Evolutionary conservation across 2,113 vertebrate species (phyloP), one percentile per base, ranked within the genome.

Genomic region (Microtus montanus): DNA sequence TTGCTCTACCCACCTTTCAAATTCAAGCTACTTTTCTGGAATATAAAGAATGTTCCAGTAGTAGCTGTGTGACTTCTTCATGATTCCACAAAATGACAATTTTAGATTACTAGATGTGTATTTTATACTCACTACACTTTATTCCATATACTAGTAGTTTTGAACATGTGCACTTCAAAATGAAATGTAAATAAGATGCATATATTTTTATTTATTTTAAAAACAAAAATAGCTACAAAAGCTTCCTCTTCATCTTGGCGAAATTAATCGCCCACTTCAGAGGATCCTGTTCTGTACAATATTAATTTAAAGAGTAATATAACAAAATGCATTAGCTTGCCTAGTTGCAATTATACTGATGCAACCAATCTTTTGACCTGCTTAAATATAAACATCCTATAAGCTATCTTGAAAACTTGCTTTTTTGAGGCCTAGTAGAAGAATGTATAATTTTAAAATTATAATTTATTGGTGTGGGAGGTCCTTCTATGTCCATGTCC

Each of bases 1-100:
- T 4, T 96, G 83, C 66, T 90, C 93, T 66, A 91, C 70, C 95
- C 92, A 92, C 54, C 79, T 8, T 91, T 95, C 93, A 96, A 58
- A 95, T 12, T 91, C 80, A 93, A 90, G 86, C 44, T 74, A 87
- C 63, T 87, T 91, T 20, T 96, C 64, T 97, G 64, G 95, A 89
- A 85, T 92, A 1, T 70, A 94, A 97, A 24, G 44, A 82, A 89
- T 66, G 15, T 83, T 89, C 26, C 82, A 4, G 33, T 73, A 80
- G 35, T 91, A 63, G 44, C 52, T 89, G 87, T 70, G 7, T 86
- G 28, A 71, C 33, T 38, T 92, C 54, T 94, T 63, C 47, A 47
- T 78, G 54, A 68, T 79, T 80, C 77, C 88, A 63, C 63, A 93
- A 22, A 44, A 85, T 24, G 13, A 33, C 68, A 74, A 89, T 92